Evolutionary conservation across 92 coral and sea anemone genomes (phyloP).

Genomic region (Palythoa heliodiscus): DNA sequence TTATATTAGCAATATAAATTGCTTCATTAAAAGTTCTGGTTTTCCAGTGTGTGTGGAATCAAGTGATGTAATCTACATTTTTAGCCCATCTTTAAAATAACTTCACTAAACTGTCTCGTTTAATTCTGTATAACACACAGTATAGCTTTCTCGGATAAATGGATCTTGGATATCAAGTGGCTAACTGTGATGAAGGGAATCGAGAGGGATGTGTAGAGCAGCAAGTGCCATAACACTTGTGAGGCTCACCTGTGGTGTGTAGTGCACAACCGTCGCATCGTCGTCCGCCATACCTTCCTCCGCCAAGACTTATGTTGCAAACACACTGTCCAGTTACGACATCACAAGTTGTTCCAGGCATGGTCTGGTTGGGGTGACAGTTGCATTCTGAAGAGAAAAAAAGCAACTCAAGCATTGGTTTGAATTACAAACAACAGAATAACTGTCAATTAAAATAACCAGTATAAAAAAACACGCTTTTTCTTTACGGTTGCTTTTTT

Average conservation of each 20-base stretch:
- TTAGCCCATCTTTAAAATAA: too few species aligned
- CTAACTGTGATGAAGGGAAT: neutral
- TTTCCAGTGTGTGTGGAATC: too few species aligned
- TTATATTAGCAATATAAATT: too few species aligned
- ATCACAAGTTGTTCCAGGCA: constrained; percentile 71
- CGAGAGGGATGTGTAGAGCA: neutral
- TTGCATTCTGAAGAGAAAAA: constrained; percentile 70
- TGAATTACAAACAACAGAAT: neutral
- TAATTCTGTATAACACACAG: too few species aligned
- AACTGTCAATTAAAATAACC: neutral
- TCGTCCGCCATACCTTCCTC: constrained; percentile 88
- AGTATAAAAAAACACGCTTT: neutral
- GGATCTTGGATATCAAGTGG: neutral
- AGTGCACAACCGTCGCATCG: constrained; percentile 79
- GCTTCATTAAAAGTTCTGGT: too few species aligned
- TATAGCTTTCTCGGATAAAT: neutral
- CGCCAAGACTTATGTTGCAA: constrained; percentile 73
- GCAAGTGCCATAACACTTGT: neutral
- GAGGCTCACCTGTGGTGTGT: constrained; percentile 80
- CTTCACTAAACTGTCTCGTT: neutral
- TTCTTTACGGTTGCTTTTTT: too few species aligned
- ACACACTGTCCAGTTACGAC: constrained; percentile 79
- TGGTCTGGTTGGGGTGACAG: constrained; percentile 77
- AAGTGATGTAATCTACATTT: too few species aligned
- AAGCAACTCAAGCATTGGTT: neutral